Conservation (phyloP, 2,888 invertebrate genomes). For the Pheosia gnoma region DNA sequence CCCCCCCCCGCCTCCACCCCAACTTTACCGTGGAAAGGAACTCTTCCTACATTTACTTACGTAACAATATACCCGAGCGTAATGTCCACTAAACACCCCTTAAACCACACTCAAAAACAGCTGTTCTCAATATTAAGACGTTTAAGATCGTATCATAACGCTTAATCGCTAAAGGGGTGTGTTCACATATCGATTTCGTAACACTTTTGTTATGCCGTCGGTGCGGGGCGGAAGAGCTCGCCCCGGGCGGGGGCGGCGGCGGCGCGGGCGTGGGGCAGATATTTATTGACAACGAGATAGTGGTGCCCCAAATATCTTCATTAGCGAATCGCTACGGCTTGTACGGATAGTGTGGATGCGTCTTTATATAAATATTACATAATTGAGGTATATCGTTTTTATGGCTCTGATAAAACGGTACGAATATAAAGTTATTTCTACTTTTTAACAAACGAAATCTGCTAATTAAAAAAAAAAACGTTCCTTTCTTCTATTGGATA, state of each 20-base stretch:
- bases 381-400: not conserved
- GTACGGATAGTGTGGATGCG: conserved; percentile 45
- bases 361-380: conserved; percentile 9
- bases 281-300: conserved; percentile 71
- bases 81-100: conserved; percentile 1
- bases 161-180: conserved; percentile 47
- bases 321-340: conserved; percentile 59
- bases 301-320: conserved; percentile 69
- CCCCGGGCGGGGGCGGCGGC: conserved; percentile 49
- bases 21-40: not conserved
- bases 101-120: conserved; percentile 34
- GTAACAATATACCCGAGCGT: not conserved
- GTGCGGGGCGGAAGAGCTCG: conserved; percentile 39
- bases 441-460: too few species aligned
- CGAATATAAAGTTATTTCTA: too few species aligned
- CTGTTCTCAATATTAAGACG: conserved; percentile 43
- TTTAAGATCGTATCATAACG: conserved; percentile 36
- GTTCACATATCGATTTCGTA: conserved; percentile 60
- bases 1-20: too few species aligned
- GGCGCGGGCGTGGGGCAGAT: conserved; percentile 47
- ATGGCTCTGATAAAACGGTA: too few species aligned
- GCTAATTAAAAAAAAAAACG: too few species aligned
- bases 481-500: too few species aligned
- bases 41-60: not conserved
- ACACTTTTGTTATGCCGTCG: conserved; percentile 21